Conservation (phyloP, 2,888 invertebrate genomes). For the Taenaris catops region DNA sequence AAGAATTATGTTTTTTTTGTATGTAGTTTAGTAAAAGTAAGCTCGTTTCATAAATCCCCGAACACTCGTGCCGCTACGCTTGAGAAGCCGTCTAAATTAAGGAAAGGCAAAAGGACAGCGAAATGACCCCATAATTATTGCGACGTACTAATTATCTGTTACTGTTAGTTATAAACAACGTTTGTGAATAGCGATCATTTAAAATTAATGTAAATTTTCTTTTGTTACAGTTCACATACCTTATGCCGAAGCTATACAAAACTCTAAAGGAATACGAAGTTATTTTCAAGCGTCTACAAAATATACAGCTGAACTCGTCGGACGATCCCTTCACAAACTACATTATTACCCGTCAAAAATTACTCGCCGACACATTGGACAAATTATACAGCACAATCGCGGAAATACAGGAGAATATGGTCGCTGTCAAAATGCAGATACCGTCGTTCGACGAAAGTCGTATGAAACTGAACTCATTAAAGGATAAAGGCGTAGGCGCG, state of each 20-base stretch:
- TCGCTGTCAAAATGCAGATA: constrained; percentile 46
- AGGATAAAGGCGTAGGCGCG: constrained; percentile 64
- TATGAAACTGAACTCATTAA: constrained; percentile 50
- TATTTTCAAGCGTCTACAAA: constrained; percentile 52
- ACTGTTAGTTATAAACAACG: no score
- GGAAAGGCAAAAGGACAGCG: no score
- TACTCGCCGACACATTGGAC: constrained; percentile 55
- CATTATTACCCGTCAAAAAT: constrained; percentile 54
- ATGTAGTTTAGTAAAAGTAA: no score
- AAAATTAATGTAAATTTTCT: constrained; percentile 16
- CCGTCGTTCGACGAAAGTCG: constrained; percentile 53
- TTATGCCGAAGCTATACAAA: constrained; percentile 80
- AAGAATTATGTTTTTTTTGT: no score
- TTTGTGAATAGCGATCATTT: no score
- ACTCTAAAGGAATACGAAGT: constrained; percentile 54
- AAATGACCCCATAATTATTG: no score
- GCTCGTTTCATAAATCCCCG: no score
- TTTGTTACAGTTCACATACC: constrained; percentile 77
- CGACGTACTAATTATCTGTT: no score
- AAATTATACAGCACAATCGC: constrained; percentile 80
- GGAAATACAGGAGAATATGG: constrained; percentile 65
- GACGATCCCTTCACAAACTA: constrained; percentile 63
- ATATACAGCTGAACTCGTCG: constrained; percentile 53
- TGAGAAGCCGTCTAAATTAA: no score
- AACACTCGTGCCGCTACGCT: no score